Base-by-base conservation (phyloP, 2,888 invertebrate genomes). In the Epinotia bilunana region DNA sequence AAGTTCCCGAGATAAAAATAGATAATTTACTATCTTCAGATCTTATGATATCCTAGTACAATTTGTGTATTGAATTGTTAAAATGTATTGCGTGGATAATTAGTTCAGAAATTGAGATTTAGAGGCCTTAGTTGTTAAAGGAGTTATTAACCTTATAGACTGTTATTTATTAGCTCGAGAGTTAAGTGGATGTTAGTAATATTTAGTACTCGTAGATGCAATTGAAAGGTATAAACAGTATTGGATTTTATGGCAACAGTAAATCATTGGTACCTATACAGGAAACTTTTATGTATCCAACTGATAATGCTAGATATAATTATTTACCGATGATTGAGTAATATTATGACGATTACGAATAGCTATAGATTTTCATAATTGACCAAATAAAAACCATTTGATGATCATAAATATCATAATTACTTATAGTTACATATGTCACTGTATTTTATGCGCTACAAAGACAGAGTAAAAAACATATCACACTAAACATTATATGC, bases 171-270 rank as follows among this genome's bases (percentile, higher is more conserved):
- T 55, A 67, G 7, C n/a, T 67, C 0, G 13, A 18, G 28, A 55
- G 12, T 53, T 65, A 53, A 65, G 33, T 33, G 55, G 23, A 64
- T 64, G 55, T 67, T 67, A 67, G 49, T 64, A 46, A 63, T 63
- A 23, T 64, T 64, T 49, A 49, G 65, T 67, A 55, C 33, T 65
- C n/a, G n/a, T 57, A 20, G 33, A 67, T 39, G 55, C 53, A 67
- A 67, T 39, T 33, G 18, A 33, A 67, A 28, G 5, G 7, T 55
- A 12, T 46, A 23, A 64, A 13, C 46, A 55, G 39, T 33, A 20
- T 55, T 67, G 39, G 7, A 55, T 67, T 67, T 33, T 57, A 67
- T 57, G 9, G 33, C 39, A 23, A 5, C n/a, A 16, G 49, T 49
- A 64, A 64, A 63, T 63, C 63, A 43, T 16, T 13, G 16, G 13